Conservation (phyloP, 2,797 vertebrate genomes). For the Prunella strophiata region DNA sequence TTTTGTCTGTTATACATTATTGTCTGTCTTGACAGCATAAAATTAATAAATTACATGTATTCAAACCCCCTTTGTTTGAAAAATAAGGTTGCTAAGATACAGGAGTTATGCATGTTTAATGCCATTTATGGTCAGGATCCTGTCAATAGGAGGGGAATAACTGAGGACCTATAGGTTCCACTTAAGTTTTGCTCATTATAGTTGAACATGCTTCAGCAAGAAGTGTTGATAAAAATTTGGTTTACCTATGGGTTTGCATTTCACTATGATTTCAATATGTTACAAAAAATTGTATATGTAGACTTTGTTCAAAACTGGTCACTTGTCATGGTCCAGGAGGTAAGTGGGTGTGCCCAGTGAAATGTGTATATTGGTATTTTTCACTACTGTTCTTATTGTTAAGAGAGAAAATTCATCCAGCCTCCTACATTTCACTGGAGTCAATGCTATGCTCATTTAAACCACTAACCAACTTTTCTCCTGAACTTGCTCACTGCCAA, state of each 20-base stretch:
- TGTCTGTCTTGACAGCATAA: conserved; percentile 25
- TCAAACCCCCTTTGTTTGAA: conserved; percentile 16
- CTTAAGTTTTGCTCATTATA: background rate
- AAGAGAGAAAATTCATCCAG: background rate
- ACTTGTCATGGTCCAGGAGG: background rate
- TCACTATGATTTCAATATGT: background rate
- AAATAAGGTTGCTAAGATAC: conserved; percentile 49
- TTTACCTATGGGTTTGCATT: background rate
- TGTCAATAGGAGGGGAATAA: background rate
- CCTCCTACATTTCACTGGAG: background rate
- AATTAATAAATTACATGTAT: conserved; percentile 12
- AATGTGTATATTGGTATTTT: background rate
- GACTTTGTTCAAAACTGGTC: background rate
- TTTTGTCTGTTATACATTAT: conserved; percentile 25
- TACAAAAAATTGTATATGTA: background rate
- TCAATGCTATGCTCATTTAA: background rate
- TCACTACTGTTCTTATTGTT: background rate
- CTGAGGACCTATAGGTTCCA: background rate
- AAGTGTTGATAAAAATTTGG: background rate
- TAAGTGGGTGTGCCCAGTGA: background rate
- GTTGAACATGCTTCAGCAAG: background rate
- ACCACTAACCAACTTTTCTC: background rate
- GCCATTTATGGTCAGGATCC: background rate
- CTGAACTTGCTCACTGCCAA: background rate
- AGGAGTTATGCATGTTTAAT: background rate